Evolutionary conservation across 1,140 invertebrate species (phyloP), one percentile per base, ranked within the genome.

Genomic region (Asobara japonica): DNA sequence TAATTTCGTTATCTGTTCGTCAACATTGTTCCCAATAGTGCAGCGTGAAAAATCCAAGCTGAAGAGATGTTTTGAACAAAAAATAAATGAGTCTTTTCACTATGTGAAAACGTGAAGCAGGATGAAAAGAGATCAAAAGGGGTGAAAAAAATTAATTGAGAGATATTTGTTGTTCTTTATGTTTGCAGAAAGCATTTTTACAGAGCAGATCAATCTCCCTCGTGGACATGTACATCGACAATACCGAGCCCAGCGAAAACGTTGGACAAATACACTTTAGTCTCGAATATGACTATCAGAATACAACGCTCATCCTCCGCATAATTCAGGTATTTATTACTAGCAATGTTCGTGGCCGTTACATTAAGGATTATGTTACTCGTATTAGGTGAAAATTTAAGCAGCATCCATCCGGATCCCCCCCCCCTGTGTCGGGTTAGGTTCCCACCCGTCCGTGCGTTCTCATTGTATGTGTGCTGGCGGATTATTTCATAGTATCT

Each of bases 191-290:
- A 83, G 89, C 93, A 78, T 94, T 95, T 85, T 90, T 94, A 79
- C 93, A 96, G 89, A 96, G 93, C 86, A 93, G 95, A 81, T 96
- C 95, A 77, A 93, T 96, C 78, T 96, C 95, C n/a, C 89, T 96
- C 89, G 94, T 96, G 83, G 95, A 97, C 83, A 97, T 97, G 95
- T 97, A 96, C 89, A 95, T 96, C 85, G 95, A 97, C 88, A 96
- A 95, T 87, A 92, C 94, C 22, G 95, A 96, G 86, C 92, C 95
- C 0, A 94, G 93, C 72, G 95, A 96, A 87, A 96, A 96, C 86
- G 95, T 96, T 72, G 96, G 96, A 20, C 95, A 97, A 88, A 96
- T 98, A 79, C 96, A 98, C 85, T 97, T 98, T 88, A 96, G 94
- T 51, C 88, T 98, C 79, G 95, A 97, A 85, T 98, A 98, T 85